Conservation (phyloP, 2,113 vertebrate species). For the Periophthalmus modestus region DNA sequence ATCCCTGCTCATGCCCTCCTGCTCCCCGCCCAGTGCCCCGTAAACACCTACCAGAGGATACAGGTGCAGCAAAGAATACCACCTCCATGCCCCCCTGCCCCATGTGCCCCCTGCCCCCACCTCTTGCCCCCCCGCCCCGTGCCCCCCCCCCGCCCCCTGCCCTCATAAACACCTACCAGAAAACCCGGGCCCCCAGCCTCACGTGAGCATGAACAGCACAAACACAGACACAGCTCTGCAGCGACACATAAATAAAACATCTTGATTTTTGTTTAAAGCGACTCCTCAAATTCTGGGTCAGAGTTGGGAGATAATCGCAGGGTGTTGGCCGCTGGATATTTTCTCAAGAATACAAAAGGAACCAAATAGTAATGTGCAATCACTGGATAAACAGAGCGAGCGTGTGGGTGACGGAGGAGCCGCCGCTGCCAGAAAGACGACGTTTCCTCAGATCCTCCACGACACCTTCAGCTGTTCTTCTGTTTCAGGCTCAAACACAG, state of each 20-base stretch:
- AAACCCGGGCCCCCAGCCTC: constrained; percentile 31
- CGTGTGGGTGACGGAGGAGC: constrained; percentile 2
- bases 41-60: constrained; percentile 85
- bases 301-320: constrained; percentile 44
- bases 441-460: background rate
- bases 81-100: constrained; percentile 9
- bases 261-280: constrained; percentile 39
- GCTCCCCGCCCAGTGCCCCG: too few relatives aligned
- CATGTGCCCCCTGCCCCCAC: background rate
- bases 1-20: too few relatives aligned
- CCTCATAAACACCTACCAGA: constrained; percentile 6
- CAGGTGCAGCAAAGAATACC: too few relatives aligned
- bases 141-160: too few relatives aligned
- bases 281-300: constrained; percentile 28
- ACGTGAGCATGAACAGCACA: constrained; percentile 30
- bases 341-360: constrained; percentile 30
- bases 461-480: constrained; percentile 2
- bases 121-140: too few relatives aligned
- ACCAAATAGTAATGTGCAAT: constrained; percentile 21
- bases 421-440: background rate
- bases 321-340: constrained; percentile 24
- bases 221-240: constrained; percentile 51
- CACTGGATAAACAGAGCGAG: constrained; percentile 17
- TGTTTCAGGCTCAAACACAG: background rate
- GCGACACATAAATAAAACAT: constrained; percentile 68